Evolutionary conservation across 2,888 invertebrate genomes (phyloP).

Genomic region (Himalopsyche kuldschensis): DNA sequence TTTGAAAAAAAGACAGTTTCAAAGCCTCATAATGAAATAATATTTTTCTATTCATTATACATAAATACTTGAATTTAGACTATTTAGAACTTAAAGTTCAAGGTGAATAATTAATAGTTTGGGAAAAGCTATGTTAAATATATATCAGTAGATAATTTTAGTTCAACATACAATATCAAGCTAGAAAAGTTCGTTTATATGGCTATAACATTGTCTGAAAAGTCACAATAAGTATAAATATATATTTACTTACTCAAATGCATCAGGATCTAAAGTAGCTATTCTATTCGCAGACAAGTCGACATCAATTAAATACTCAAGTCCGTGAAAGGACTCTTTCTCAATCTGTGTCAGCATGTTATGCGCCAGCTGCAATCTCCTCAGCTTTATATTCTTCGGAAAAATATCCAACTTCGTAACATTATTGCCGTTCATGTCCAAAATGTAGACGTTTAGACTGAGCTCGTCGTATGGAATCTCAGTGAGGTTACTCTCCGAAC

Average conservation of each 20-base stretch:
- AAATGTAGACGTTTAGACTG: slow-evolving; percentile 69
- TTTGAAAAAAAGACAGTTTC: too few relatives aligned
- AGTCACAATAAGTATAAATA: not conserved
- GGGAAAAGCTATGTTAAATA: too few relatives aligned
- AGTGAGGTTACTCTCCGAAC: slow-evolving; percentile 73
- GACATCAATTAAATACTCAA: slow-evolving; percentile 69
- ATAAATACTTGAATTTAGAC: too few relatives aligned
- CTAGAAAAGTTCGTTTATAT: too few relatives aligned
- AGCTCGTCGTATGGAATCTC: slow-evolving; percentile 69
- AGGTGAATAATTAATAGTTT: too few relatives aligned
- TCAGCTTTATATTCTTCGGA: slow-evolving; percentile 69
- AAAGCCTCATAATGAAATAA: too few relatives aligned
- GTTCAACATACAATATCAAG: too few relatives aligned
- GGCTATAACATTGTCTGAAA: not conserved
- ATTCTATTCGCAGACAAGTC: slow-evolving; percentile 71
- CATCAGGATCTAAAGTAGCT: slow-evolving; percentile 64
- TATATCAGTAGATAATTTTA: too few relatives aligned
- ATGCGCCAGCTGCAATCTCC: slow-evolving; percentile 70
- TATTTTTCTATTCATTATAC: too few relatives aligned
- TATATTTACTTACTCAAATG: slow-evolving; percentile 65
- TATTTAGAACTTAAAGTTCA: too few relatives aligned
- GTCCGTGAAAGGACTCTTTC: slow-evolving; percentile 64
- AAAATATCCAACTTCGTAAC: slow-evolving; percentile 63
- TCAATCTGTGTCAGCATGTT: slow-evolving; percentile 64
- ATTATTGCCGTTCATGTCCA: slow-evolving; percentile 72